Base-by-base conservation (phyloP, 2,888 invertebrate species). In the Dioctria linearis region DNA sequence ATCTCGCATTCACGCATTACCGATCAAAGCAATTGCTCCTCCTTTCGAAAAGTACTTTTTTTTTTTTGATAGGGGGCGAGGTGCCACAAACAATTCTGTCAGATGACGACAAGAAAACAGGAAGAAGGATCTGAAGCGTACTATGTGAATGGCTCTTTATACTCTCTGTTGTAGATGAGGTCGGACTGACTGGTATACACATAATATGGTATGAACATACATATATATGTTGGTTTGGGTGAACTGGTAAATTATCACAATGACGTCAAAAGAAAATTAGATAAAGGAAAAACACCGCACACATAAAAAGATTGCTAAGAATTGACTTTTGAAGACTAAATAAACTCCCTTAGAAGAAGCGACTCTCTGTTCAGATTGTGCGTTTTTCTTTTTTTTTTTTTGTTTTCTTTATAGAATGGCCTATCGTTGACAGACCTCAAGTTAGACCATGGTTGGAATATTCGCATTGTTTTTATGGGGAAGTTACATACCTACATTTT, bases 21-120 rank as follows among this genome's bases (percentile, higher is more conserved):
- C 80, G 80, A 75, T 80, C 80, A 80, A 80, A 80, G 75, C 63
- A 46, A 76, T 76, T 76, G 61, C 63, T 63, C 37, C 46, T 5
- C 43, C 25, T 25, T 25, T 25, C 25, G 25, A 25, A 25, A 11
- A 59, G 69, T 67, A 54, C 46, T 57, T 46, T 13, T 39, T 25
- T 25, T 25, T 25, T 25, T 46, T 13, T 39, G 69, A 40, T 13
- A 71, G 69, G 25, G 25, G 69, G 51, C 69, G 79, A 79, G 61
- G 79, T 79, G 79, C 71, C 79, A 79, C 79, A 79, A 79, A 79
- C 79, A 79, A 79, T 79, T 79, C 79, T 51, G 46, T 13, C 73
- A 57, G 43, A 61, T 61, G 46, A 46, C 25, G 37, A 37, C 63
- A 40, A 25, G 42, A 51, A 42, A 76, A 42, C 39, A 40, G 76